phyloP scores from a whole-genome alignment of 2,797 vertebrate species.

The Potorous gilbertii region DNA sequence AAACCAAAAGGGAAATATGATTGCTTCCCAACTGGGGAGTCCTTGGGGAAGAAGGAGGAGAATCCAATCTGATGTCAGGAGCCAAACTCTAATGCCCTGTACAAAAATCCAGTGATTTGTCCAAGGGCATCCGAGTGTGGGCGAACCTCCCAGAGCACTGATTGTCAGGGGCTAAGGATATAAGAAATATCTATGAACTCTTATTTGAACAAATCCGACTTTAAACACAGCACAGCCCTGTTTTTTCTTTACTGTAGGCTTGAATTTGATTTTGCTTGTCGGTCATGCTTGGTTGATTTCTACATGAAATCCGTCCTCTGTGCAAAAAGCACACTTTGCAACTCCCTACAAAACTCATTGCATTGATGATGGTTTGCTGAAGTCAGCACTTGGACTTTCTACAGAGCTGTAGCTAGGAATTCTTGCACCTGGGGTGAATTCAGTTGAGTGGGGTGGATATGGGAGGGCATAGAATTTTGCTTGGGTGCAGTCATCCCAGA shows the following conservation, averaged over 20 bases:
- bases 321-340: neutral
- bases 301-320: neutral
- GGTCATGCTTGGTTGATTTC: neutral
- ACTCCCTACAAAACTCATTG: neutral
- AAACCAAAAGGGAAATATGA: neutral
- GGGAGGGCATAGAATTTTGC: neutral
- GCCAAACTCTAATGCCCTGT: neutral
- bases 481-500: neutral
- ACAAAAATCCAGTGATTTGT: neutral
- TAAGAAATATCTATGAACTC: neutral
- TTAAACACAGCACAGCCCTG: neutral
- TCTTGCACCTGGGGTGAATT: neutral
- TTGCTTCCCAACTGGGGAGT: neutral
- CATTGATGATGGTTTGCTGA: neutral
- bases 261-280: conserved; percentile 1
- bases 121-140: neutral
- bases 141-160: neutral
- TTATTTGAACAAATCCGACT: neutral
- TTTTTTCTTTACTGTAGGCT: neutral
- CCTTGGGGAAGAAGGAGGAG: neutral
- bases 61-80: neutral
- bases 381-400: neutral
- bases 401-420: neutral
- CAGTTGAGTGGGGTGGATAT: neutral
- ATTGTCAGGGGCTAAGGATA: neutral